Base-by-base conservation (phyloP, 2,888 invertebrate genomes). In the Cynaeus angustus region DNA sequence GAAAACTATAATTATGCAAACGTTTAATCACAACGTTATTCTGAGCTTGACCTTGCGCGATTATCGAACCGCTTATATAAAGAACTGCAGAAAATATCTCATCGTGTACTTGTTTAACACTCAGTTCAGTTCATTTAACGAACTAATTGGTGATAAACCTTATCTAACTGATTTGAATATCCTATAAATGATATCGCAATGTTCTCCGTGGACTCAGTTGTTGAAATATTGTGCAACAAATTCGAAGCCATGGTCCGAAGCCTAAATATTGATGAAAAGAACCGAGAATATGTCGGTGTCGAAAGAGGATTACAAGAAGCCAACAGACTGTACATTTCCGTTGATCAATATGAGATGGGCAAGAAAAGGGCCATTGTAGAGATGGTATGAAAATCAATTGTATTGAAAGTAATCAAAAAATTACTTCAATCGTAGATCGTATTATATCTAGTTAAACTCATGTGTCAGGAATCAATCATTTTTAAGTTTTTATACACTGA, bases 201-300 rank as follows among this genome's bases (percentile, higher is more conserved):
- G n/a, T 33, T 33, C 33, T 7, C 33, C n/a, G 2, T 33, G 3
- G 6, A 33, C 6, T 21, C 21, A 33, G 9, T 33, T 33, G 33
- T 33, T 7, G 33, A 33, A 33, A 41, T 41, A 41, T 41, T 41
- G 41, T 41, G 41, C 13, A 41, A 41, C 41, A 38, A 38, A n/a
- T n/a, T n/a, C n/a, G n/a, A n/a, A n/a, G n/a, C 3, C 38, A 41
- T 12, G 10, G 41, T 41, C 12, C 41, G 13, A 41, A 41, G 37
- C 37, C 7, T 37, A n/a, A 7, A 7, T n/a, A 7, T 5, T 37
- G 37, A 41, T 6, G 12, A 41, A 41, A 33, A 55, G 1, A 8
- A 37, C 13, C 37, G 55, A 2, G 7, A 16, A 16, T 55, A 38
- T 38, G 37, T 55, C 16, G 38, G 55, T 8, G 38, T 55, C 7